Conservation (phyloP, 2,113 vertebrate species). For the Thoracochromis brauschi region DNA sequence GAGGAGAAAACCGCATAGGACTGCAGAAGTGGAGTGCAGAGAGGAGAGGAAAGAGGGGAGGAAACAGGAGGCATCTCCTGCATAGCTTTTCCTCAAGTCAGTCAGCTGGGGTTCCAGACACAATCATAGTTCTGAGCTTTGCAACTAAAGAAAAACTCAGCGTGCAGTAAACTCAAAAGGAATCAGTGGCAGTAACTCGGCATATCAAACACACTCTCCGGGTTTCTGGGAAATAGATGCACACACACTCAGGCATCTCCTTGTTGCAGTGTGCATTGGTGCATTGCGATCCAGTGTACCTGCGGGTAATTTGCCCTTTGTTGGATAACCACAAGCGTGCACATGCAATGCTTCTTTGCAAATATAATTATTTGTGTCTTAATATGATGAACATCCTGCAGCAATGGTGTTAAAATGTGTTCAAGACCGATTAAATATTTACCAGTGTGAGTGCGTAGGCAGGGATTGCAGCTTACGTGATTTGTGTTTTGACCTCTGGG, state of each 20-base stretch:
- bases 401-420: conserved; percentile 11
- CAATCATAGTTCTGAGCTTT: neutral
- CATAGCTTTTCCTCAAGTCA: neutral
- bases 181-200: neutral
- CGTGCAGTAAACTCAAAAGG: neutral
- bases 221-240: neutral
- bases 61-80: neutral
- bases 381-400: neutral
- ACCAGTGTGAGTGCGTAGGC: conserved; percentile 15
- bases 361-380: neutral
- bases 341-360: neutral
- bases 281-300: neutral
- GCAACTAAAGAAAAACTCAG: neutral
- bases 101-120: neutral
- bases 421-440: conserved; percentile 55
- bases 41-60: neutral
- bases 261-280: neutral
- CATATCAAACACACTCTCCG: neutral
- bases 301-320: neutral
- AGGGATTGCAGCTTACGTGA: neutral
- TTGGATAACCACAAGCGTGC: neutral
- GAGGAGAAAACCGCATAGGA: neutral
- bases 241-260: neutral
- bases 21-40: neutral
- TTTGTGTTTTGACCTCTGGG: conserved; percentile 42